Evolutionary conservation across 1,140 invertebrate genomes (phyloP).

Genomic region (Aphis craccivora): DNA sequence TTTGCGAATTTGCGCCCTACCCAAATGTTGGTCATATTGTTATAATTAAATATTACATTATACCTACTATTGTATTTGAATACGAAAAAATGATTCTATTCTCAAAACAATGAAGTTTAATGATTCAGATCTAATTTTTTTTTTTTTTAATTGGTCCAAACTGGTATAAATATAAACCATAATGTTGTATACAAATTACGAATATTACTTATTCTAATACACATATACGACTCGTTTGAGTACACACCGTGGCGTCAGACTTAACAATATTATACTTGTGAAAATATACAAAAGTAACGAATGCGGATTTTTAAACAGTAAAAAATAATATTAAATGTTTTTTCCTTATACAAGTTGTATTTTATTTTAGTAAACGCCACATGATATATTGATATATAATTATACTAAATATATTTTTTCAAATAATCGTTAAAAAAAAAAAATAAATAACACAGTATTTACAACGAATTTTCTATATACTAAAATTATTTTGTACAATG

Average conservation of each 20-base stretch:
- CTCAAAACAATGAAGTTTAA: no score
- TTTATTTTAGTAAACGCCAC: not conserved
- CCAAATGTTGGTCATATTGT: not conserved
- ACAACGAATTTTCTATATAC: not conserved
- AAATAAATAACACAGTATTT: not conserved
- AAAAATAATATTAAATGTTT: not conserved
- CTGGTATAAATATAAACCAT: not conserved
- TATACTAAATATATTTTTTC: not conserved
- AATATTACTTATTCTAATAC: slow-evolving; percentile 5
- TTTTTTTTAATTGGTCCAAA: not conserved
- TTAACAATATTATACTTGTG: not conserved
- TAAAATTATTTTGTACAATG: not conserved
- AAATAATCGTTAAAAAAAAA: not conserved
- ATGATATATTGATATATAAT: not conserved
- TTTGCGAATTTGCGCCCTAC: not conserved
- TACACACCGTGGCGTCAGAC: not conserved
- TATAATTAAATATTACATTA: no score
- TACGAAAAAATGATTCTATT: no score
- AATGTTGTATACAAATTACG: not conserved
- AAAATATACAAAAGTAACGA: slow-evolving; percentile 9
- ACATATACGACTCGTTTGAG: not conserved
- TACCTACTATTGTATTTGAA: no score
- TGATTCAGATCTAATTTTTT: not conserved
- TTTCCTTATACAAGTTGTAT: not conserved
- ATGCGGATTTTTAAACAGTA: not conserved